Evolutionary conservation across 2,888 invertebrate species (phyloP), one percentile per base, ranked within the genome.

Genomic region (Oxystoma pomonae): DNA sequence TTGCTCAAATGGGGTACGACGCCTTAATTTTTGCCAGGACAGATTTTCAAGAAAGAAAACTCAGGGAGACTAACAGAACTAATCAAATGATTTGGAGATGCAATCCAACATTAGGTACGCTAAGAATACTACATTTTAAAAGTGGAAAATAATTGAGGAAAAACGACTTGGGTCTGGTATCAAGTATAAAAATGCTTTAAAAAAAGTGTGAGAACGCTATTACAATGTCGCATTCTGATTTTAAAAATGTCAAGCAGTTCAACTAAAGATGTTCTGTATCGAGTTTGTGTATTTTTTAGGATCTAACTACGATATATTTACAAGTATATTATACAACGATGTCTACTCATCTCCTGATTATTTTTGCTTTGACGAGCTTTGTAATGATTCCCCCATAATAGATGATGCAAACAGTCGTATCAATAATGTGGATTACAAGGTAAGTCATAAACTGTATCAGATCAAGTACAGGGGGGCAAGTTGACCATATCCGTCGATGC

Each of bases 41-140:
- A 0, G 90, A 91, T 73, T 86, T 87, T 72, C 83, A 85, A 69
- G 88, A 89, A 74, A 85, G 86, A 73, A 79, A 79, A 20, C 71
- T 80, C 0, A 81, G 90, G 77, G 77, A 83, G 69, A 80, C 80
- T 20, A 82, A 83, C 20, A 85, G 85, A 70, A 83, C 84, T 19
- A 83, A 88, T 83, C 90, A 91, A 76, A 84, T 88, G 74, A 81
- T 90, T 72, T 91, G 90, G 90, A 77, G 85, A 71, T 86, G 84
- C 0, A 87, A 83, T 65, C 81, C 84, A 52, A 81, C 80, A n/a
- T 74, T 85, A 56, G 86, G 81, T 87, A 80, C 74, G 21, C 7
- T n/a, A n/a, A n/a, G n/a, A n/a, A n/a, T n/a, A n/a, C n/a, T n/a
- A n/a, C n/a, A n/a, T n/a, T n/a, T n/a, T n/a, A n/a, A n/a, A n/a